phyloP scores from a whole-genome alignment of 2,797 vertebrate species.

The Balearica regulorum region DNA sequence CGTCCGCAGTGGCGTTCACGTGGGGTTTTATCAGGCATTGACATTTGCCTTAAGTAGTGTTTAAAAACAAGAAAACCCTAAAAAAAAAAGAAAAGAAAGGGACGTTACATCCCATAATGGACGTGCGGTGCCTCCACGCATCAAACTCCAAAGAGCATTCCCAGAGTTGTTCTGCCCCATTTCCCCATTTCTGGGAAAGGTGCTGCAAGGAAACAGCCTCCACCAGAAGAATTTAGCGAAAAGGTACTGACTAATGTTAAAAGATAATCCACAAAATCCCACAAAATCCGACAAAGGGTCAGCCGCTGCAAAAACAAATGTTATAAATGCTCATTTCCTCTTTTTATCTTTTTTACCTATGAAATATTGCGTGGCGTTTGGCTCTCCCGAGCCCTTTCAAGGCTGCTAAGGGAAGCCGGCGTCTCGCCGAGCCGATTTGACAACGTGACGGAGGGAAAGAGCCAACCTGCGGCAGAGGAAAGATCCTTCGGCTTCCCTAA shows the following conservation, averaged over 20 bases:
- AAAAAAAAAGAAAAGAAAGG: no score
- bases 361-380: neutral
- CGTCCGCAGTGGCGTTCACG: neutral
- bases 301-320: neutral
- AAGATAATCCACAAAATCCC: neutral
- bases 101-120: neutral
- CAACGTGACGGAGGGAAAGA: neutral
- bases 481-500: neutral
- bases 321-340: neutral
- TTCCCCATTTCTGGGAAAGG: neutral
- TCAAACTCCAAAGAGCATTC: neutral
- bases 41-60: neutral
- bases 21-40: neutral
- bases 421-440: neutral
- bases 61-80: neutral
- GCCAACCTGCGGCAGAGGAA: neutral
- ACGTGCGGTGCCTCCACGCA: neutral
- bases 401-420: neutral
- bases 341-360: neutral
- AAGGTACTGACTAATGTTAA: neutral
- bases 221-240: neutral
- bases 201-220: neutral
- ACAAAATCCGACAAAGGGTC: neutral
- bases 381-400: neutral
- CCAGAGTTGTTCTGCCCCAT: neutral